Evolutionary conservation across 2,888 invertebrate species (phyloP).

Genomic region (Carcina quercana): DNA sequence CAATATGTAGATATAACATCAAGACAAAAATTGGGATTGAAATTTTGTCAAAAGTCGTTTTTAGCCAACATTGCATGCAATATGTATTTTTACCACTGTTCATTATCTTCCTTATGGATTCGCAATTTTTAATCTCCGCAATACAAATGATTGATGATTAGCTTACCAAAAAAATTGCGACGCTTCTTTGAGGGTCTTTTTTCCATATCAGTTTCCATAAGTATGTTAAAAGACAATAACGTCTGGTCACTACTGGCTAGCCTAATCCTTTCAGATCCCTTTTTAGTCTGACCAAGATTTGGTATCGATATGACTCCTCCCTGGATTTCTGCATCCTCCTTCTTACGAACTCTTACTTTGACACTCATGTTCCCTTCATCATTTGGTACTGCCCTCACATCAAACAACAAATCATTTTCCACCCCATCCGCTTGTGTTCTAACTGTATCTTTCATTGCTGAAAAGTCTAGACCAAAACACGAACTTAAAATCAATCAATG

Average conservation of each 20-base stretch:
- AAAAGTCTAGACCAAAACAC: too few relatives aligned
- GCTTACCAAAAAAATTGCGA: constrained; percentile 30
- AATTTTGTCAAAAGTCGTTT: too few relatives aligned
- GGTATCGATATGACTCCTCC: constrained; percentile 31
- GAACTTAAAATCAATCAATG: too few relatives aligned
- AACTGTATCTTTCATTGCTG: constrained; percentile 27
- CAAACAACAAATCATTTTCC: constrained; percentile 41
- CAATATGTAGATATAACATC: too few relatives aligned
- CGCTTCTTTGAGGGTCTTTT: constrained; percentile 31
- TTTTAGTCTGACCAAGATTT: constrained; percentile 21
- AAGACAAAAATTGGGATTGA: too few relatives aligned
- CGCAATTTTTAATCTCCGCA: too few relatives aligned
- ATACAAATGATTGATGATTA: too few relatives aligned
- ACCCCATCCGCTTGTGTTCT: too few relatives aligned
- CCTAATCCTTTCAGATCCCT: constrained; percentile 30
- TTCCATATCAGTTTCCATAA: constrained; percentile 38
- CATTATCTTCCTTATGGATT: too few relatives aligned
- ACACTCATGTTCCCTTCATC: constrained; percentile 33
- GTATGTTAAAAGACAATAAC: constrained; percentile 52
- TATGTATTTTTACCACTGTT: too few relatives aligned
- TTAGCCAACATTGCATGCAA: too few relatives aligned
- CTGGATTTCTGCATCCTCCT: constrained; percentile 24
- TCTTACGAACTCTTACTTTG: constrained; percentile 50
- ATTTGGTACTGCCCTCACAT: constrained; percentile 44
- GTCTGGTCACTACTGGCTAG: constrained; percentile 52